Evolutionary conservation across 1,140 invertebrate genomes (phyloP), one percentile per base, ranked within the genome.

Genomic region (Arion vulgaris): DNA sequence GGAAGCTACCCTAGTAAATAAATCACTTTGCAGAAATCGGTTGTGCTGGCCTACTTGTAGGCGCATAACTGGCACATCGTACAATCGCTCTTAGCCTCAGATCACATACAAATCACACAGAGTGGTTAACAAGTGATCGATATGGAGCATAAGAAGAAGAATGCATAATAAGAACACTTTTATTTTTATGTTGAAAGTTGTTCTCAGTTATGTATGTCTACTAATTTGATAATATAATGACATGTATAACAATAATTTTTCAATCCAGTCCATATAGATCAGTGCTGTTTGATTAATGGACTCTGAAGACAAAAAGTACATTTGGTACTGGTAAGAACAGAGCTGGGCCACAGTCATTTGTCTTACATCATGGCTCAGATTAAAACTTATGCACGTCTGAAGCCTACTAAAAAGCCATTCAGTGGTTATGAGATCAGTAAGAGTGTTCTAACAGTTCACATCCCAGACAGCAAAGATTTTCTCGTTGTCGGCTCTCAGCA

Each of bases 331-430:
- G 57, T 41, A 53, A 78, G 76, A 62, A 53, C 23, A n/a, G 5
- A 62, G 76, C 76, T 66, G 38, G 26, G 73, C 73, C 71, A 39
- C 38, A 41, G 71, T 73, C 7, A 41, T 73, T 36, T 51, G 45
- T 51, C 32, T 26, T 23, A 57, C 74, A 86, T 34, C 15, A 91
- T 91, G 91, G 88, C 91, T 26, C 88, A 89, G 72, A 91, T 91
- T 45, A 89, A 89, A 68, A 91, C 91, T 15, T 90, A 85, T 83
- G 90, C 89, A 26, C 87, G 91, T 41, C 87, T 91, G 26, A 91
- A 91, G 72, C 91, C 91, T 19, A 83, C 86, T 0, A 74, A 82
- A 28, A 84, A 88, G 11, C 85, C 84, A 32, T 91, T 88, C 77
- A 85, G 86, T 17, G 88, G 90, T 28, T 89, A 87, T 86, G 89